A percentile compares a stretch with the other conserved stretches of the same genome.
Evolutionary conservation across 2,113 vertebrate species (phyloP).

Genomic region (Nestor notabilis): DNA sequence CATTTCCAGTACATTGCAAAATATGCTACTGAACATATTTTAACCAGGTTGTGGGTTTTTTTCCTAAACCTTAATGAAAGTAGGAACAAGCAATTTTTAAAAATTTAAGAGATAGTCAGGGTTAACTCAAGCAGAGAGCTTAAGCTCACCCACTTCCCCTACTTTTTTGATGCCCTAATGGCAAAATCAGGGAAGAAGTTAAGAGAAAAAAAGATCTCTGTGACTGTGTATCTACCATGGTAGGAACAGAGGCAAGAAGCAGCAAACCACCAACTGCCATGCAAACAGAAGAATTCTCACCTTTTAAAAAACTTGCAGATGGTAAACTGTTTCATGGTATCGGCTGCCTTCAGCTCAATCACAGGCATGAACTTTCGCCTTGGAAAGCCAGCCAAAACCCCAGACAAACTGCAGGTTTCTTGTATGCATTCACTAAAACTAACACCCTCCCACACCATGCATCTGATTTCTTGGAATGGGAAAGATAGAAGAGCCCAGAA

Average conservation of each 20-base stretch:
- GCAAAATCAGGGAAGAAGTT: background rate
- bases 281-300: background rate
- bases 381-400: background rate
- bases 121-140: background rate
- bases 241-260: background rate
- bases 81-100: background rate
- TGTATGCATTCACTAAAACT: background rate
- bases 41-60: background rate
- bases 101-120: background rate
- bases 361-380: background rate
- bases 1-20: background rate
- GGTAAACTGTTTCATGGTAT: background rate
- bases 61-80: background rate
- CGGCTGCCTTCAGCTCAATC: background rate
- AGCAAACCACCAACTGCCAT: background rate
- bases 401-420: background rate
- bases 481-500: background rate
- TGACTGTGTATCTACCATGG: background rate
- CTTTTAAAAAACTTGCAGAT: background rate
- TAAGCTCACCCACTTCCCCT: background rate
- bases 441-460: fast-evolving
- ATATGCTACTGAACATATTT: background rate
- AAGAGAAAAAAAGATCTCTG: background rate
- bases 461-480: background rate
- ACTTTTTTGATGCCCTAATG: background rate